These are phyloP conservation scores for Oryzias woworae DNA, from an alignment of 2,113 vertebrate species.

Conservation along the genomic window DNA sequence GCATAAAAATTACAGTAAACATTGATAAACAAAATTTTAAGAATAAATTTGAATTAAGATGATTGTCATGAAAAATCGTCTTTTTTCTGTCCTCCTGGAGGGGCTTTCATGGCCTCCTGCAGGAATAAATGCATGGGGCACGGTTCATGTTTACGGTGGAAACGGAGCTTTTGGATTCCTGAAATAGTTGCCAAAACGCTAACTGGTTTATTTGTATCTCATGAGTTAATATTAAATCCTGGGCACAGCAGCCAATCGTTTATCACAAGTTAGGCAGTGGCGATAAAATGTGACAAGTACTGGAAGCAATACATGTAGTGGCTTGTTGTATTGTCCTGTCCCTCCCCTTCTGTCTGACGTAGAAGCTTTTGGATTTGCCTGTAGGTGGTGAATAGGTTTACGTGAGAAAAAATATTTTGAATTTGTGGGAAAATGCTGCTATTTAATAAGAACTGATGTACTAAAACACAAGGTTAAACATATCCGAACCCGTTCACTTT, in stretches of 20 bases:
- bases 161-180: too few relatives aligned
- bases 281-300: conserved; percentile 81
- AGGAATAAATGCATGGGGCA: too few relatives aligned
- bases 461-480: conserved; percentile 74
- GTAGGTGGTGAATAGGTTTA: conserved; percentile 78
- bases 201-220: too few relatives aligned
- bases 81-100: too few relatives aligned
- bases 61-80: too few relatives aligned
- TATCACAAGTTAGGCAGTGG: conserved; percentile 54
- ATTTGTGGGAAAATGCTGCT: conserved; percentile 82
- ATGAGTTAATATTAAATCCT: neutral
- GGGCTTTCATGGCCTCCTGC: too few relatives aligned
- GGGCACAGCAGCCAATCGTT: conserved; percentile 44
- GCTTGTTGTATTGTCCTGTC: conserved; percentile 78
- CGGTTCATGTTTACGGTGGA: too few relatives aligned
- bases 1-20: too few relatives aligned
- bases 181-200: too few relatives aligned
- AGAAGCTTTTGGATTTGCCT: conserved; percentile 73
- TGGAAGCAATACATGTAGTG: conserved; percentile 82
- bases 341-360: conserved; percentile 72
- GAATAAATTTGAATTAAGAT: too few relatives aligned
- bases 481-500: conserved; percentile 76
- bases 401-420: conserved; percentile 54
- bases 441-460: conserved; percentile 80
- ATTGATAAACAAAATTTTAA: too few relatives aligned